A percentile compares a stretch with the other conserved stretches of the same genome.
phyloP scores from a whole-genome alignment of 2,113 vertebrate genomes.

The Regulus satrapa region DNA sequence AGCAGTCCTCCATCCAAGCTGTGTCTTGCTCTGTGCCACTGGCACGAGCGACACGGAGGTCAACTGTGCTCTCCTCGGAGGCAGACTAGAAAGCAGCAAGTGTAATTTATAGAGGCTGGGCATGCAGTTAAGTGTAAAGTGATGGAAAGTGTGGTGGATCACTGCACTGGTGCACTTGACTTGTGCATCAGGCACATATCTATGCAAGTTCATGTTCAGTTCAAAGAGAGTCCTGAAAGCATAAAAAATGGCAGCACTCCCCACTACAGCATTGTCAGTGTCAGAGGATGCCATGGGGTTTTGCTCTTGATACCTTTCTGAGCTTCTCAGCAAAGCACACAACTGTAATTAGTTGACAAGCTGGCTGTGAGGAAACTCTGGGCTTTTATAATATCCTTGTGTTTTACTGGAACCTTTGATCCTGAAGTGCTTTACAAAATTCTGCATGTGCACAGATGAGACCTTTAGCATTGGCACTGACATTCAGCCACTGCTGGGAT shows the following conservation, averaged over 20 bases:
- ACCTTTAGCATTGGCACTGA: not conserved
- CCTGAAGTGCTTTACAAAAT: not conserved
- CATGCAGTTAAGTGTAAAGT: slow-evolving; percentile 59
- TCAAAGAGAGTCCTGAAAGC: slow-evolving; percentile 39
- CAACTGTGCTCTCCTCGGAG: not conserved
- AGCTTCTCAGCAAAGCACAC: not conserved
- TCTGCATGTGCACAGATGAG: fast-evolving
- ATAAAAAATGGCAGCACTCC: slow-evolving; percentile 33
- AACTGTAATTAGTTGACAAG: slow-evolving; percentile 30
- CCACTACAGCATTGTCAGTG: not conserved
- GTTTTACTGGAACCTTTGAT: slow-evolving; percentile 3
- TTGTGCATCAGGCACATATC: slow-evolving; percentile 42
- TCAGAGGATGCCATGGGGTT: slow-evolving; percentile 20
- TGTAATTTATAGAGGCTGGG: slow-evolving; percentile 63
- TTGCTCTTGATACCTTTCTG: slow-evolving; percentile 17
- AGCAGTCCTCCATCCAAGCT: not conserved
- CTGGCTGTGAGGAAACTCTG: not conserved
- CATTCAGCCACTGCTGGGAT: not conserved
- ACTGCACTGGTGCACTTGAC: slow-evolving; percentile 58
- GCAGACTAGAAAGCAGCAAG: slow-evolving; percentile 24
- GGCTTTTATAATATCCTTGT: not conserved
- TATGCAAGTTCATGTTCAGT: slow-evolving; percentile 43
- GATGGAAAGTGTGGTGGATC: slow-evolving; percentile 64
- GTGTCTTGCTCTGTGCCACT: fast-evolving
- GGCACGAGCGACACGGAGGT: not conserved